These are phyloP conservation scores for Ophthalmolycus amberensis DNA, from an alignment of 2,113 vertebrate genomes.

Conservation along the genomic window DNA sequence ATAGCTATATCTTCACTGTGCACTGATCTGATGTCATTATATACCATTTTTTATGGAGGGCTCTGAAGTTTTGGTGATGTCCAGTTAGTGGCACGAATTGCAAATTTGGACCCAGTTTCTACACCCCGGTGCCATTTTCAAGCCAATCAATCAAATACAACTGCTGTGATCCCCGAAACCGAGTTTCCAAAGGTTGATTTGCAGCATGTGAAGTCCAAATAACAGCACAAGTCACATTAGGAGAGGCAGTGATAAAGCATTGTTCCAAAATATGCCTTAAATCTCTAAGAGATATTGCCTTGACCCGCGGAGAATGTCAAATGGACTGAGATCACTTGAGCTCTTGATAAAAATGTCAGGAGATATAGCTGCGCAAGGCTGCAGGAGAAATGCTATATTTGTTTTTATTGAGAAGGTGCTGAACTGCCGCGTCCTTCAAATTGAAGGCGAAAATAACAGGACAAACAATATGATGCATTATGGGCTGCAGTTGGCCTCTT, in stretches of 20 bases:
- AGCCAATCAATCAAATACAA: constrained; percentile 30
- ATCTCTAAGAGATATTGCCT: constrained; percentile 47
- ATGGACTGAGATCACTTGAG: constrained; percentile 45
- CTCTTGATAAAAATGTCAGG: constrained; percentile 66
- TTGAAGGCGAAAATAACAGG: constrained; percentile 40
- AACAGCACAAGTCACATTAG: constrained; percentile 1
- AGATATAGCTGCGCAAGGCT: constrained; percentile 32
- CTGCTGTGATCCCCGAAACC: neutral
- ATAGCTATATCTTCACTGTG: neutral
- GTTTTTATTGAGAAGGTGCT: constrained; percentile 42
- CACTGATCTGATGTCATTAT: neutral
- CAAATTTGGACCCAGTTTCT: constrained; percentile 8
- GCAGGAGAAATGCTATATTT: constrained; percentile 28
- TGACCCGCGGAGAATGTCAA: constrained; percentile 53
- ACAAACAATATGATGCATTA: constrained; percentile 43
- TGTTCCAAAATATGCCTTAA: constrained; percentile 19
- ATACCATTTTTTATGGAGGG: neutral
- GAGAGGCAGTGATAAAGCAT: constrained; percentile 6
- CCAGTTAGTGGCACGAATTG: neutral
- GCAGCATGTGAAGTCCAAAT: neutral
- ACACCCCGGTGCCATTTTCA: neutral
- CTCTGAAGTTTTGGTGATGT: neutral
- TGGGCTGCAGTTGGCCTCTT: constrained; percentile 21
- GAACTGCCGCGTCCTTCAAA: constrained; percentile 53
- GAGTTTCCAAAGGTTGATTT: neutral